Evolutionary conservation across 92 coral and sea anemone genomes (phyloP), one percentile per base, ranked within the genome.

Genomic region (Plumapathes pennacea): DNA sequence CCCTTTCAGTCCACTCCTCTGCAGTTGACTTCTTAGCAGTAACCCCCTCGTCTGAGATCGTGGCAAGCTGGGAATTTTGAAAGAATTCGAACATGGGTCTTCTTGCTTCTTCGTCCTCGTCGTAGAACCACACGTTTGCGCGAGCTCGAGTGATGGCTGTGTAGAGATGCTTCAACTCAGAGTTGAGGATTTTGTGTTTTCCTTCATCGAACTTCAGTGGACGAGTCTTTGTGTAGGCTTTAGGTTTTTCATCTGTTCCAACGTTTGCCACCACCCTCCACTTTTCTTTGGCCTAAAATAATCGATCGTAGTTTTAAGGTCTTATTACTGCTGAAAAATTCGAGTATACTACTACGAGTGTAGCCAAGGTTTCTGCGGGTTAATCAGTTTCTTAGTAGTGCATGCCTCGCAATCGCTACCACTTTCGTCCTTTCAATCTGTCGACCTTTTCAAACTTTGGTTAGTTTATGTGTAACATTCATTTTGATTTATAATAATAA

Each of bases 121-220:
- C 95, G 62, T 81, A 86, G 62, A 86, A 82, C 95, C 95, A 86
- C 41, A 86, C 95, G 28, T 86, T 86, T 25, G 76, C 95, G 2
- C 95, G 60, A n/a, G 95, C 95, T 53, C 95, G 74, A 4, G 95
- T 86, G 19, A 86, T 67, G n/a, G 95, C 95, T 4, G 95, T 86
- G 82, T 86, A 86, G 0, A 86, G 78, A 48, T 69, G 75, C 58
- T 86, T 86, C 28, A 86, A 67, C 49, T 86, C 95, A n/a, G 95
- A 81, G 69, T 76, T 82, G 13, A 86, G 58, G 45, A 86, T 76
- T 62, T 72, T 86, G 76, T 86, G 95, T 58, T 64, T 78, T 54
- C 68, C 83, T 12, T 50, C 48, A 20, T 86, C 58, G 46, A 86
- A 86, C 53, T 54, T 59, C 54, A 86, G 61, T 7, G 95, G 95